Conservation (phyloP, 2,888 invertebrate genomes). For the Drosophila suboccidentalis region DNA sequence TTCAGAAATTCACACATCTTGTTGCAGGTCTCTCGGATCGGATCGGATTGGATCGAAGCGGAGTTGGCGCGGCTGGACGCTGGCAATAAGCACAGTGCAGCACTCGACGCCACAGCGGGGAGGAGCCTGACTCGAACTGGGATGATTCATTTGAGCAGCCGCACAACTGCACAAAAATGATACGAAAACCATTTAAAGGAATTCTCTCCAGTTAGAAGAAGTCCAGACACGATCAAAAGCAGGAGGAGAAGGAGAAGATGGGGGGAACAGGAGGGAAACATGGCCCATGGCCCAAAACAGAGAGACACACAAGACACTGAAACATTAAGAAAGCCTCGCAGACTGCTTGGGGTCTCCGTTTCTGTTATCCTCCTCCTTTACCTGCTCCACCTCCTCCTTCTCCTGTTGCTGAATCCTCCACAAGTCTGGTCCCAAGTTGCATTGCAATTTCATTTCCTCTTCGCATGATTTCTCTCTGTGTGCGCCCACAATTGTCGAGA, state of each 20-base stretch:
- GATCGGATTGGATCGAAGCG: neutral
- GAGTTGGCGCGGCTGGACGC: slow-evolving; percentile 45
- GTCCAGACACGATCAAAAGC: slow-evolving; percentile 64
- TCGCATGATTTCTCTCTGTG: slow-evolving; percentile 73
- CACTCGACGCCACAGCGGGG: slow-evolving; percentile 81
- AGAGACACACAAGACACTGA: slow-evolving; percentile 34
- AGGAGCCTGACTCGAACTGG: slow-evolving; percentile 55
- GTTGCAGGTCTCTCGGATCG: slow-evolving; percentile 34
- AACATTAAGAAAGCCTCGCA: slow-evolving; percentile 69
- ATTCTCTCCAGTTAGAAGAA: slow-evolving; percentile 73
- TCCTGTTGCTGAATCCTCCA: slow-evolving; percentile 15
- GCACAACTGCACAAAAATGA: slow-evolving; percentile 50
- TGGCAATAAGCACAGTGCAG: slow-evolving; percentile 51
- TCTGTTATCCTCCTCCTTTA: slow-evolving; percentile 33
- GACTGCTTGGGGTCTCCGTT: slow-evolving; percentile 85
- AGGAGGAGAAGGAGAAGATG: neutral
- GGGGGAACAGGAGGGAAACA: slow-evolving; percentile 17
- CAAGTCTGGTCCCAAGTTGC: slow-evolving; percentile 41
- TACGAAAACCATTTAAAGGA: slow-evolving; percentile 78
- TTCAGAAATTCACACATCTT: slow-evolving; percentile 76
- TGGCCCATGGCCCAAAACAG: slow-evolving; percentile 62
- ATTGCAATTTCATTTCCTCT: slow-evolving; percentile 76
- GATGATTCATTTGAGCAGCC: slow-evolving; percentile 77
- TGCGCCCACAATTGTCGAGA: slow-evolving; percentile 81
- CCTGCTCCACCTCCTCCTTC: neutral